Conservation (phyloP, 2,797 vertebrate genomes). For the Peromyscus melanophrys region DNA sequence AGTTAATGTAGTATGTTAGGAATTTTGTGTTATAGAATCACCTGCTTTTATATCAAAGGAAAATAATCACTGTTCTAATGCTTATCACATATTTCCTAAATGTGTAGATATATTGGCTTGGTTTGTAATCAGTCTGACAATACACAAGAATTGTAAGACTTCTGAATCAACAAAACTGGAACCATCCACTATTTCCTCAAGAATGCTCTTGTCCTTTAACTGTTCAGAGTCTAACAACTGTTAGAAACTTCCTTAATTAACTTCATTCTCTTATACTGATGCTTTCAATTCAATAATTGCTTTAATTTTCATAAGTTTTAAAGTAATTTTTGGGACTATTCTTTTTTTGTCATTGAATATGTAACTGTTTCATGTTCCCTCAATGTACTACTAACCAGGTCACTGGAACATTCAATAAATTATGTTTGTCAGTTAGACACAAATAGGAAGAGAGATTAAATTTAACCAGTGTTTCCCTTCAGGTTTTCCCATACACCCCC, state of each 20-base stretch:
- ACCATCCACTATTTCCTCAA: not conserved
- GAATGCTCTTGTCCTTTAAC: not conserved
- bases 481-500: not conserved
- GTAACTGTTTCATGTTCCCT: not conserved
- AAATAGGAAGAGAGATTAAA: not conserved
- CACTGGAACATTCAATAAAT: not conserved
- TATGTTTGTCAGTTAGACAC: not conserved
- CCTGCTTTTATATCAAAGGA: not conserved
- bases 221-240: not conserved
- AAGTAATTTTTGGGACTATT: not conserved
- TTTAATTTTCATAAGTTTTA: slow-evolving; percentile 41
- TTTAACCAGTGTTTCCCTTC: not conserved
- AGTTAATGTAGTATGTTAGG: slow-evolving; percentile 66
- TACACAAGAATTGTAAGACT: not conserved
- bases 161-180: slow-evolving; percentile 9
- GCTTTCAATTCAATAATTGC: not conserved
- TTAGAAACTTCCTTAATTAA: slow-evolving; percentile 30
- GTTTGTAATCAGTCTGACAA: slow-evolving; percentile 27
- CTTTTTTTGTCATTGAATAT: not conserved
- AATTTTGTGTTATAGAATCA: slow-evolving; percentile 66
- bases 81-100: slow-evolving; percentile 40
- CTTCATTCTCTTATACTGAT: not conserved
- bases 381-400: not conserved
- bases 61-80: slow-evolving; percentile 27
- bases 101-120: slow-evolving; percentile 11